A percentile compares a stretch with the other conserved stretches of the same genome.
phyloP scores from a whole-genome alignment of 2,888 invertebrate species.

The Muschampia plurimacula region DNA sequence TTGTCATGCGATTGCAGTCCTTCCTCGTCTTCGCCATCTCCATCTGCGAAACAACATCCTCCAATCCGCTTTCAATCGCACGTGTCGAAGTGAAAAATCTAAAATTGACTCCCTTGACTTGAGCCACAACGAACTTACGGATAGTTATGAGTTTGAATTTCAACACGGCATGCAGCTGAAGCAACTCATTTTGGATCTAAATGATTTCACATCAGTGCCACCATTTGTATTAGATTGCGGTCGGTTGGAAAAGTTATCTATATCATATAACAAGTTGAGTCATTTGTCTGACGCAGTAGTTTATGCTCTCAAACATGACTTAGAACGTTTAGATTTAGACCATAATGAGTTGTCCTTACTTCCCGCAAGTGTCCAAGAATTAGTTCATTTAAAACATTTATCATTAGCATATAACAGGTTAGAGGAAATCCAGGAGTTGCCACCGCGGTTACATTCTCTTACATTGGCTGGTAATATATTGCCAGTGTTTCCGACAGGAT shows the following conservation, averaged over 20 bases:
- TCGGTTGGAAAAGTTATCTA: conserved; percentile 89
- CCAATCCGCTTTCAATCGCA: conserved; percentile 51
- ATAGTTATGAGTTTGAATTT: conserved; percentile 87
- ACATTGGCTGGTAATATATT: conserved; percentile 91
- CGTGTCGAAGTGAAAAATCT: conserved; percentile 69
- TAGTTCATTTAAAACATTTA: conserved; percentile 88
- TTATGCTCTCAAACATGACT: conserved; percentile 86
- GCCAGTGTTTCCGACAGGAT: conserved; percentile 86
- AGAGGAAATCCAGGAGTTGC: conserved; percentile 77
- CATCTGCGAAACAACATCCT: conserved; percentile 83
- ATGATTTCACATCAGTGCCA: conserved; percentile 88
- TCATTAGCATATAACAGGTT: conserved; percentile 92
- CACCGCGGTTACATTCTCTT: conserved; percentile 88
- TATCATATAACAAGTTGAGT: conserved; percentile 90
- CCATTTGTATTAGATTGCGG: conserved; percentile 87
- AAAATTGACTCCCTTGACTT: conserved; percentile 91
- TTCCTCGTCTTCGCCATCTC: conserved; percentile 87
- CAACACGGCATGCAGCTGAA: conserved; percentile 88
- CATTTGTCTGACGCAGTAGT: conserved; percentile 88
- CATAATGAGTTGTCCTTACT: conserved; percentile 88
- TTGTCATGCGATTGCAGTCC: conserved; percentile 76
- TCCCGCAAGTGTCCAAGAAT: conserved; percentile 86
- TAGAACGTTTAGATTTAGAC: conserved; percentile 92
- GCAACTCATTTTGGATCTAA: conserved; percentile 91
- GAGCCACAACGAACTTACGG: conserved; percentile 90